These are phyloP conservation scores for Eupeodes corollae DNA, from an alignment of 1,140 invertebrate genomes.

Conservation along the genomic window DNA sequence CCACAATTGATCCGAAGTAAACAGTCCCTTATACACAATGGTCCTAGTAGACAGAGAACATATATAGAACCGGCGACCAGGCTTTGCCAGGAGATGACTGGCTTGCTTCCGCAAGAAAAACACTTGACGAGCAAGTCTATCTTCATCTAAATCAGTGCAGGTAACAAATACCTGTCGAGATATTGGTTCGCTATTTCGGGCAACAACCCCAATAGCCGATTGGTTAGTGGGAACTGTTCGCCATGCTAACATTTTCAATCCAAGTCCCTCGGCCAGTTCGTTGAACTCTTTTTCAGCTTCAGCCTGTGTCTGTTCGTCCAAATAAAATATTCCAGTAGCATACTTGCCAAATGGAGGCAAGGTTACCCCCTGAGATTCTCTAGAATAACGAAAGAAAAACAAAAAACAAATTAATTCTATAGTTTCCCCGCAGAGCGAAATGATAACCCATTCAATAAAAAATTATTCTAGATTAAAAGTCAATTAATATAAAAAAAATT, in stretches of 20 bases:
- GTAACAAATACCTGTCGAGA: conserved; percentile 90
- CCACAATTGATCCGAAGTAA: conserved; percentile 94
- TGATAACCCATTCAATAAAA: too few relatives aligned
- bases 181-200: conserved; percentile 84
- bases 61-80: conserved; percentile 86
- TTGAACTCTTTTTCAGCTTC: conserved; percentile 72
- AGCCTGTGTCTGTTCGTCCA: conserved; percentile 72
- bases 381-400: conserved; percentile 35
- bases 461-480: background rate
- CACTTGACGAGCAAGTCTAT: conserved; percentile 57
- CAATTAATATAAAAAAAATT: conserved; percentile 1
- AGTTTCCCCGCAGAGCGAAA: too few relatives aligned
- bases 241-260: conserved; percentile 78
- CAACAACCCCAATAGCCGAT: conserved; percentile 76
- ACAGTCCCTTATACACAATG: conserved; percentile 95
- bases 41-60: conserved; percentile 85
- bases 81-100: conserved; percentile 73
- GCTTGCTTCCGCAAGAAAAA: conserved; percentile 88
- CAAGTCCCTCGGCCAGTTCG: conserved; percentile 66
- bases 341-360: conserved; percentile 80
- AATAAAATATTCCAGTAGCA: conserved; percentile 91
- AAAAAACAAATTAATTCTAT: too few relatives aligned
- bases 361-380: conserved; percentile 63
- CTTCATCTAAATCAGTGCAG: conserved; percentile 44
- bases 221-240: conserved; percentile 81